Evolutionary conservation across 2,113 vertebrate genomes (phyloP).

Genomic region (Hystrix brachyura): DNA sequence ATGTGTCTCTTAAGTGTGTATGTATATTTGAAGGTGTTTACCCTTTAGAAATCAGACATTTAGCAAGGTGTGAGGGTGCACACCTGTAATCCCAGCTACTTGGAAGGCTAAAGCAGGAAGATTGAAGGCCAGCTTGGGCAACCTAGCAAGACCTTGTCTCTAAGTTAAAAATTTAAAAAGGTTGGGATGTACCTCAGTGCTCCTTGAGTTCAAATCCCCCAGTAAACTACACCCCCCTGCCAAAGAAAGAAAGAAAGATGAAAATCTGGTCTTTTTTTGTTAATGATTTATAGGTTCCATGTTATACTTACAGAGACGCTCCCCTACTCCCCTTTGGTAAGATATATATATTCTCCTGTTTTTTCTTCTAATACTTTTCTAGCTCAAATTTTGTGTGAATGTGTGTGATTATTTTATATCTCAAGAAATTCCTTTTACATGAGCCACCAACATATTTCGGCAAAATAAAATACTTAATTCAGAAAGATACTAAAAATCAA

Average conservation of each 20-base stretch:
- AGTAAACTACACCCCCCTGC: background rate
- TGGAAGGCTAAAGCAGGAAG: background rate
- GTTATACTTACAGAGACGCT: constrained; percentile 6
- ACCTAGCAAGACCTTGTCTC: background rate
- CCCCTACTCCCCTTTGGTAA: background rate
- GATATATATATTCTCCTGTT: background rate
- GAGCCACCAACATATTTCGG: constrained; percentile 6
- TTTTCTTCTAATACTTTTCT: background rate
- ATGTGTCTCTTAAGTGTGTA: background rate
- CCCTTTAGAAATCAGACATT: constrained; percentile 27
- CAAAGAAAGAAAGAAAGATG: background rate
- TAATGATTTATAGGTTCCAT: constrained; percentile 17
- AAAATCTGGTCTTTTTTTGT: background rate
- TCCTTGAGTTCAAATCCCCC: background rate
- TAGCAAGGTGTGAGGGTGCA: background rate
- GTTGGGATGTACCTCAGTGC: background rate
- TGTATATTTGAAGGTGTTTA: background rate
- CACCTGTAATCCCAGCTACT: background rate
- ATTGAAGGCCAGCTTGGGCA: background rate
- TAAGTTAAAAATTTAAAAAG: background rate
- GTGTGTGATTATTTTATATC: constrained; percentile 19
- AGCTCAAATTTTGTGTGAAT: background rate
- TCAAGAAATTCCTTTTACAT: constrained; percentile 41
- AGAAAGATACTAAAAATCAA: constrained; percentile 31
- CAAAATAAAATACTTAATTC: background rate